Base-by-base conservation (phyloP, 2,113 vertebrate species). In the Podocnemis expansa region DNA sequence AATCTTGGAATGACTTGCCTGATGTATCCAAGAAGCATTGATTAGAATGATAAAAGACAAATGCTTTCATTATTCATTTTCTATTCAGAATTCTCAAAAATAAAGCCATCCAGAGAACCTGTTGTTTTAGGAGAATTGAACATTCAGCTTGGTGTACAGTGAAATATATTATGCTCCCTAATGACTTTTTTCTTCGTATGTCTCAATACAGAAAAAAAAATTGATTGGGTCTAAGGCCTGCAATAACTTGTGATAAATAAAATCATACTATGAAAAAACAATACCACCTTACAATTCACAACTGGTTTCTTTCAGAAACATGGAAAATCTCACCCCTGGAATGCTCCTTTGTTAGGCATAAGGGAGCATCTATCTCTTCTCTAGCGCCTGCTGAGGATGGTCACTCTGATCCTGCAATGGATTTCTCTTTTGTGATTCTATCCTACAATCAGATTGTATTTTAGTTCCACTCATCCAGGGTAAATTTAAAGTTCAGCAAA, bases 1-100 rank as follows among this genome's bases (percentile, higher is more conserved):
- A 86, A 38, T 58, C 88, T 88, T 92, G 89, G 78, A 93, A 58
- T 86, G 34, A 82, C 85, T 95, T 95, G 89, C n/a, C 94, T 94
- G 91, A 94, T 85, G n/a, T 41, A 90, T 78, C 82, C 95, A 87
- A 92, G 93, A 96, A 94, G 96, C 96, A 87, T 92, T 96, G 93
- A 86, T 86, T 91, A 58, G 87, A 94, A 84, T 80, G 90, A 94
- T 95, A 95, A 96, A 97, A 95, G 88, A 93, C 95, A 90, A 96
- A 89, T 56, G 85, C 78, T 63, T 85, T 84, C 84, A 91, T 79
- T 89, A 96, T 94, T 96, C 3, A 82, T 93, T 95, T 94, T 88
- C n/a, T 91, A 3, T 3, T 75, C 84, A 90, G 52, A 51, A 38
- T 90, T 82, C 56, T 70, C 51, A 88, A 73, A 87, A 52, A 63